Percentiles rank a stretch among this genome's conserved stretches.
Evolutionary conservation across 2,888 invertebrate genomes (phyloP).

Genomic region (Lasioglossum marginatum): DNA sequence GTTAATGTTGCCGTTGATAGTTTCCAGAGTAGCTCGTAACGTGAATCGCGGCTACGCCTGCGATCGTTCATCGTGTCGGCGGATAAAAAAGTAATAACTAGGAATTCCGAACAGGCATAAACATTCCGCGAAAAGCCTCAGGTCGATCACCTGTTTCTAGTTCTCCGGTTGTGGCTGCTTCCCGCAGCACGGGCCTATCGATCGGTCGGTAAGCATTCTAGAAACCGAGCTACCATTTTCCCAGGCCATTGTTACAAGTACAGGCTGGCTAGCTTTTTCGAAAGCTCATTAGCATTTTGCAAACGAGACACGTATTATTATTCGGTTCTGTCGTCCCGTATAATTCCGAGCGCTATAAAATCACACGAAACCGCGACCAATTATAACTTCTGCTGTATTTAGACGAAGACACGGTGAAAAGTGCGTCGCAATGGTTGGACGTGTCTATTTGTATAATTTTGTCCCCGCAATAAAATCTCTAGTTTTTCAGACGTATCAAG

Average conservation of each 20-base stretch:
- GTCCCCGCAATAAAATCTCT: too few species aligned
- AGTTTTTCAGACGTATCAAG: too few species aligned
- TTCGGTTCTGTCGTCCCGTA: background rate
- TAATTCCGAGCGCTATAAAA: slow-evolving; percentile 25
- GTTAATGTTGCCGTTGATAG: background rate
- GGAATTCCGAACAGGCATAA: slow-evolving; percentile 24
- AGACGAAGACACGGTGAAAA: background rate
- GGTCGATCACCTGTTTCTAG: slow-evolving; percentile 70
- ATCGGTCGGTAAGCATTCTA: slow-evolving; percentile 65
- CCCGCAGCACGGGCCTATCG: slow-evolving; percentile 63
- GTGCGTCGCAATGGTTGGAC: background rate
- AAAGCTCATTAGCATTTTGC: slow-evolving; percentile 47
- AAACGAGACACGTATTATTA: slow-evolving; percentile 28
- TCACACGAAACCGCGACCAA: slow-evolving; percentile 29
- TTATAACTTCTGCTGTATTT: slow-evolving; percentile 25
- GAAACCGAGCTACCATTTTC: slow-evolving; percentile 66
- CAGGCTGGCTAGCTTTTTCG: slow-evolving; percentile 36
- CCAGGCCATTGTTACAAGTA: slow-evolving; percentile 55
- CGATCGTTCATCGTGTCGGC: too few species aligned
- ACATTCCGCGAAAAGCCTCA: slow-evolving; percentile 62
- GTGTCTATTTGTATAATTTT: background rate
- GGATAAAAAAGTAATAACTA: slow-evolving; percentile 17
- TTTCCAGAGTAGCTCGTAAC: background rate
- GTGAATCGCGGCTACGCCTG: background rate
- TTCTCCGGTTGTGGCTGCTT: slow-evolving; percentile 49